Percentiles rank a stretch among this genome's conserved stretches.
Evolutionary conservation across 2,888 invertebrate species (phyloP).

Genomic region (Amphipyra berbera): DNA sequence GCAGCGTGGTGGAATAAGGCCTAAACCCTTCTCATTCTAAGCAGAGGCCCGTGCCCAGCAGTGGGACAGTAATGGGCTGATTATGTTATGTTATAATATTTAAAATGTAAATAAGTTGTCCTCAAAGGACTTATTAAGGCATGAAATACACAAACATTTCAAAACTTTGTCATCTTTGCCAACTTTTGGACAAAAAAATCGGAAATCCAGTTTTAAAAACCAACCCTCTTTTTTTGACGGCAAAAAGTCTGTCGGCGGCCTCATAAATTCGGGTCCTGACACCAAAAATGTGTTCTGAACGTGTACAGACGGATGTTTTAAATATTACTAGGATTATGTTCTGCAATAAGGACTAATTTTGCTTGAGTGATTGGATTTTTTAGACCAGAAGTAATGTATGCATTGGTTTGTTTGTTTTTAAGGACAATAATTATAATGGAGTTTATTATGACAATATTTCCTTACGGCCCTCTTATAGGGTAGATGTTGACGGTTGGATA

Average conservation of each 20-base stretch:
- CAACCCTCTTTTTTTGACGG: conserved; percentile 53
- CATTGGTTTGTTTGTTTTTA: not conserved
- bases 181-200: conserved; percentile 50
- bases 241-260: conserved; percentile 62
- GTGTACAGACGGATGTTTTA: conserved; percentile 48
- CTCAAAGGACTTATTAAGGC: conserved; percentile 31
- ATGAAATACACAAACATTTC: conserved; percentile 40
- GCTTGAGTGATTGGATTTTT: conserved; percentile 10
- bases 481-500: too few species aligned
- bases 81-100: too few species aligned
- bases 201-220: conserved; percentile 59
- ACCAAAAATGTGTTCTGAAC: conserved; percentile 53
- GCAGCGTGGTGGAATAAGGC: too few species aligned
- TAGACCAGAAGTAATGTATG: not conserved
- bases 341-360: conserved; percentile 32
- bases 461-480: too few species aligned
- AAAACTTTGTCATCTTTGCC: conserved; percentile 30
- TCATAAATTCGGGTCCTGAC: conserved; percentile 61
- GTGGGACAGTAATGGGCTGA: too few species aligned
- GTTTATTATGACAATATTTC: too few species aligned
- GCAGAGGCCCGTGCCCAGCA: too few species aligned
- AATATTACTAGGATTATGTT: conserved; percentile 18
- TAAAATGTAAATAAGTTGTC: conserved; percentile 43
- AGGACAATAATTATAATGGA: too few species aligned
- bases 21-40: too few species aligned